Conservation (phyloP, 2,888 invertebrate genomes). For the Mesorhabditis sp. region DNA sequence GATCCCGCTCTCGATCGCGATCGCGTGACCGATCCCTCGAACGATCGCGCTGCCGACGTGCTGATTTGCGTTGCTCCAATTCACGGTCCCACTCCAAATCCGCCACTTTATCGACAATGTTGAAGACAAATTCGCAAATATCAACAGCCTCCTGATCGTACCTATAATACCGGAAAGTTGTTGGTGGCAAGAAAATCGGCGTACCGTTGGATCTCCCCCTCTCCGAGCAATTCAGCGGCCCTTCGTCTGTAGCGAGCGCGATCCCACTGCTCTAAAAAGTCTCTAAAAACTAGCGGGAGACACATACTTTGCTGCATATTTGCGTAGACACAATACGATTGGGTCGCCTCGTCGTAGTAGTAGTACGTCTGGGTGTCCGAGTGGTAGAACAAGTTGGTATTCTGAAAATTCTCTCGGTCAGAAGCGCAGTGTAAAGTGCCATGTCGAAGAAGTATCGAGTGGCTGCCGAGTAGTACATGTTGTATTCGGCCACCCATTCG, state of each 20-base stretch:
- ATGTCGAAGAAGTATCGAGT: slow-evolving; percentile 46
- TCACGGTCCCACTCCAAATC: not conserved
- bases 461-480: slow-evolving; percentile 46
- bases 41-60: not conserved
- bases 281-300: not conserved
- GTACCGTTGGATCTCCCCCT: not conserved
- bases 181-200: not conserved
- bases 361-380: slow-evolving; percentile 40
- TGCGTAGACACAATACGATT: slow-evolving; percentile 21
- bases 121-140: slow-evolving; percentile 22
- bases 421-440: slow-evolving; percentile 19
- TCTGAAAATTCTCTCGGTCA: slow-evolving; percentile 21
- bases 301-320: slow-evolving; percentile 21
- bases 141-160: slow-evolving; percentile 22
- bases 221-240: not conserved
- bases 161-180: not conserved
- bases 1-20: slow-evolving; percentile 13
- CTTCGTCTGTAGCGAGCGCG: not conserved
- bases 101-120: slow-evolving; percentile 20
- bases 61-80: not conserved
- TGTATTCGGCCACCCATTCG: slow-evolving; percentile 38
- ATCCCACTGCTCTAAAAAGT: not conserved
- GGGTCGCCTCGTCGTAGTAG: slow-evolving; percentile 32
- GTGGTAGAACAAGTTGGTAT: slow-evolving; percentile 40
- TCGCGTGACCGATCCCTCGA: slow-evolving; percentile 10